Evolutionary conservation across 2,888 invertebrate genomes (phyloP), one percentile per base, ranked within the genome.

Genomic region (Galerucella nymphaeae): DNA sequence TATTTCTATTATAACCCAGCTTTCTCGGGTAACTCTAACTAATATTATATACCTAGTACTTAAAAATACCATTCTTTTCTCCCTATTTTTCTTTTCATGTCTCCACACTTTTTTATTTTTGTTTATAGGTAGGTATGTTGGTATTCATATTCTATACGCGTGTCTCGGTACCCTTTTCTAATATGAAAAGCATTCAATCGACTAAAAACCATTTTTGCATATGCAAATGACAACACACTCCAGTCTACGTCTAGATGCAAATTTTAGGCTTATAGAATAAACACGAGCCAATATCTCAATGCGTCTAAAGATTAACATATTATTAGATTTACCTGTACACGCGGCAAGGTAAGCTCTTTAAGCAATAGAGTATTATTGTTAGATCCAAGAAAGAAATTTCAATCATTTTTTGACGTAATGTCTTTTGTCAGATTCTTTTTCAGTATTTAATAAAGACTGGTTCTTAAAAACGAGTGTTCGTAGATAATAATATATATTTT

Each of bases 191-290:
- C 23, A 61, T 61, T 30, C 5, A 18, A n/a, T 61, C 61, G 30
- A 9, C n/a, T 41, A n/a, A 10, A 45, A 67, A 38, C 30, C 13
- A 23, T 53, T 65, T 67, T 70, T 42, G 57, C 70, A 70, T 70
- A 70, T 70, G 70, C 70, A 70, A 70, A 70, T 70, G 41, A 53
- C 20, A 10, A 59, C 70, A 70, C 70, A 70, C 70, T 63, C 42
- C 55, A 42, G 16, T 41, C 50, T 48, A 16, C 38, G 45, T 16
- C 59, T 59, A 42, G 67, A 50, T 67, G 67, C 58, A 64, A 70
- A 70, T 70, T 70, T 30, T 53, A 41, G 50, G 61, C 23, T 61
- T 68, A n/a, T n/a, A 68, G 14, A 68, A 48, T 48, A 20, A 68
- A 14, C 70, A 57, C 55, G 58, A 57, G 64, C 20, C 64, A 64